Conservation (phyloP, 2,888 invertebrate species). For the Dasysyrphus albostriatus region DNA sequence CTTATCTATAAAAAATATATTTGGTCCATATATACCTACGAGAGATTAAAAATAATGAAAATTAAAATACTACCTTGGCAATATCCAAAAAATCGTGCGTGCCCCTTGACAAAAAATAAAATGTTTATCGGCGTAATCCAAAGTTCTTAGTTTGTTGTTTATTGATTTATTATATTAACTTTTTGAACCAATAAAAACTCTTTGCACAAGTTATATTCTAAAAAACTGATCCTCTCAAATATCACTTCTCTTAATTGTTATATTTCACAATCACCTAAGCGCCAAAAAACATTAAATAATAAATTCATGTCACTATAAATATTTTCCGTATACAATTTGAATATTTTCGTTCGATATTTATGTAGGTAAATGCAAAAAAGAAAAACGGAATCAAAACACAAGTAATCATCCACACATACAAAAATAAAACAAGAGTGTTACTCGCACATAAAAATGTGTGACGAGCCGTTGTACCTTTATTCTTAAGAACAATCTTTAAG, state of each 20-base stretch:
- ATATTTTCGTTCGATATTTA: conserved; percentile 20
- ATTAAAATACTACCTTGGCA: conserved; percentile 24
- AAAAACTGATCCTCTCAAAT: conserved; percentile 45
- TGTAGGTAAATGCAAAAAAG: neutral
- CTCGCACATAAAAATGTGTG: neutral
- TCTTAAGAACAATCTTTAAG: conserved; percentile 26
- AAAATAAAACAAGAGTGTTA: conserved; percentile 1
- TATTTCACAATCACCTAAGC: conserved; percentile 31
- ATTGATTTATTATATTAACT: neutral
- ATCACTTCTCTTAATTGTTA: conserved; percentile 44
- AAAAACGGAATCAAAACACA: conserved; percentile 35
- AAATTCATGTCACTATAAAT: conserved; percentile 52
- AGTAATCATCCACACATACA: conserved; percentile 24
- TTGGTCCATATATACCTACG: neutral
- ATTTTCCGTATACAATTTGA: conserved; percentile 24
- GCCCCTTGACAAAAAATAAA: neutral
- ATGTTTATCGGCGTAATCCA: conserved; percentile 35
- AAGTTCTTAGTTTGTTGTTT: neutral
- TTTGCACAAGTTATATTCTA: neutral
- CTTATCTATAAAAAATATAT: too few species aligned
- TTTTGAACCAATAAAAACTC: neutral
- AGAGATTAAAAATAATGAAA: neutral
- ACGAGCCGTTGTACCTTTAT: conserved; percentile 5
- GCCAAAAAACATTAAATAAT: conserved; percentile 35
- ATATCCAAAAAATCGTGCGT: conserved; percentile 3